These are phyloP conservation scores for Microtus montanus DNA, from an alignment of 2,113 vertebrate genomes.

Conservation along the genomic window DNA sequence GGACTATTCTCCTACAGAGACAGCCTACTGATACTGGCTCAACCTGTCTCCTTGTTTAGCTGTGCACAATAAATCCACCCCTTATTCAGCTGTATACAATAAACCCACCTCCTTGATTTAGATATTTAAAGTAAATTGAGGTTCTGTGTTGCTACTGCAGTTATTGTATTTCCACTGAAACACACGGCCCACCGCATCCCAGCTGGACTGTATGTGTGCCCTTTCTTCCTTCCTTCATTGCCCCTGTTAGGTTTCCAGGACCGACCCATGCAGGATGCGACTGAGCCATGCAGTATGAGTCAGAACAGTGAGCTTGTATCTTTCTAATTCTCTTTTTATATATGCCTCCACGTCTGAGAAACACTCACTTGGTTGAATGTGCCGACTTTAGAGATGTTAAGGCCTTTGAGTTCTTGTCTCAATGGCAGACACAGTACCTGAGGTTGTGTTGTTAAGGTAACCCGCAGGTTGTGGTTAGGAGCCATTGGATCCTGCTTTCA, in stretches of 20 bases:
- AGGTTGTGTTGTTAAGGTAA: background rate
- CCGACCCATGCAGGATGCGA: background rate
- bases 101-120: background rate
- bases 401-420: background rate
- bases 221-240: background rate
- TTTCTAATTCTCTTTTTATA: conserved; percentile 40
- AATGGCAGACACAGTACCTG: background rate
- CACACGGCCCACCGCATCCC: background rate
- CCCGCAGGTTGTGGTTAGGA: background rate
- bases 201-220: background rate
- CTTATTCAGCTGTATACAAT: background rate
- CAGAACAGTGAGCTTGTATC: background rate
- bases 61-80: background rate
- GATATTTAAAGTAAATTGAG: background rate
- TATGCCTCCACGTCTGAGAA: background rate
- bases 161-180: background rate
- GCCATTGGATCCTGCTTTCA: background rate
- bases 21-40: background rate
- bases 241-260: background rate
- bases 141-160: background rate
- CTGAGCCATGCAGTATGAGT: background rate
- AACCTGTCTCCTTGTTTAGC: background rate
- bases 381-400: background rate
- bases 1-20: background rate
- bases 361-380: background rate